Base-by-base conservation (phyloP, 1,140 invertebrate genomes). In the Diabrotica virgifera region DNA sequence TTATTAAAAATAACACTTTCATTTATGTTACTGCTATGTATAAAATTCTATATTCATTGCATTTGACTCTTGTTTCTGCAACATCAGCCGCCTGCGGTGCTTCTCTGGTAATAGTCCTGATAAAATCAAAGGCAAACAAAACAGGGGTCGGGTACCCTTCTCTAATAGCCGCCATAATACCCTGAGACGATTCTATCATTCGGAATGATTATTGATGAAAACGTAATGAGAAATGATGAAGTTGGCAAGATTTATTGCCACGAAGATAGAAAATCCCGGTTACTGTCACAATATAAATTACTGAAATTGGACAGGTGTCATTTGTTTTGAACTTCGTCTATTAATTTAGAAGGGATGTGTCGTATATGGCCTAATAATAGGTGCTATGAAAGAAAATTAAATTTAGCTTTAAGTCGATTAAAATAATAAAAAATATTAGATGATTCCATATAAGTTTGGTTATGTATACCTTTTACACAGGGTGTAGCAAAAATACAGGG, bases 221-320 rank as follows among this genome's bases (percentile, higher is more conserved):
- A 46, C 40, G 40, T 46, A 46, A 46, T 46, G 40, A 46, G 40
- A 46, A 46, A 46, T 46, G 40, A 46, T 46, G 40, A 46, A 46
- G 40, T 46, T 46, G 40, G 40, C 40, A 46, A 46, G 40, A 46
- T 46, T 46, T 46, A 46, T 46, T 46, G 40, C n/a, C n/a, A n/a
- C 8, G 40, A 46, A 46, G 40, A 46, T 46, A 6, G n/a, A n/a
- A 46, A 46, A 46, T 46, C 40, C 40, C 40, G 40, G 40, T 46
- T 46, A 46, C 40, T 46, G 40, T 46, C 40, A 46, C 40, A 46
- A 46, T 46, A 46, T 46, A 46, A 46, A 46, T 46, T 46, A 46
- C 40, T 46, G n/a, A 46, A 46, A 46, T 46, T 46, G 40, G 40
- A 46, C 40, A 46, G 40, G 40, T 46, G 40, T 46, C 40, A n/a